A percentile compares a stretch with the other conserved stretches of the same genome.
Evolutionary conservation across 1,140 invertebrate species (phyloP).

Genomic region (Panagrolaimus sp.): DNA sequence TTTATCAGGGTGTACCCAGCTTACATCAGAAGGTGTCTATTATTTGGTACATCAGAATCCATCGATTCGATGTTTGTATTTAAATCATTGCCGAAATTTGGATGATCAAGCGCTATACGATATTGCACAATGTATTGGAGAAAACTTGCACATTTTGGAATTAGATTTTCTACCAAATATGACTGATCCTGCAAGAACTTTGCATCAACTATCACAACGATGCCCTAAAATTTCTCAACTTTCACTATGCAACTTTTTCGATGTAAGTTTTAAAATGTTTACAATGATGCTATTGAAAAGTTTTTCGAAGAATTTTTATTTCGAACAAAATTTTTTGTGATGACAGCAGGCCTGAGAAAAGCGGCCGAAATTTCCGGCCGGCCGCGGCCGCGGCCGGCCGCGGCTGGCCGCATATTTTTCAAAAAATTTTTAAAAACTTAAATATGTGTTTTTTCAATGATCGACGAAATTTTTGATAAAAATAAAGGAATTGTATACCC

Average conservation of each 20-base stretch:
- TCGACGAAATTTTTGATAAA: no score
- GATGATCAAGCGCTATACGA: constrained; percentile 56
- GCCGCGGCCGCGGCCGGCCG: no score
- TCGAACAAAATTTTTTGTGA: no score
- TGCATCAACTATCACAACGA: constrained; percentile 42
- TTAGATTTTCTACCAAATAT: constrained; percentile 51
- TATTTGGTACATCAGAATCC: constrained; percentile 49
- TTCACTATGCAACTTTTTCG: constrained; percentile 56
- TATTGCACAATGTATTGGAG: constrained; percentile 50
- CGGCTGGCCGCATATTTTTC: no score
- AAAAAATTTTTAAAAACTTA: no score
- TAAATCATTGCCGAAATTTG: constrained; percentile 48
- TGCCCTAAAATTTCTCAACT: constrained; percentile 55
- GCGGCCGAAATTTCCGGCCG: no score
- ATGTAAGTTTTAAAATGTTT: no score
- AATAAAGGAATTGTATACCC: no score
- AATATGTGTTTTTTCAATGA: no score
- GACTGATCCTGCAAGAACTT: constrained; percentile 42
- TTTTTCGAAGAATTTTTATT: no score
- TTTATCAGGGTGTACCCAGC: constrained; percentile 52
- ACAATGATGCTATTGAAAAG: no score
- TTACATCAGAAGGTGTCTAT: constrained; percentile 48
- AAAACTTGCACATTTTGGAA: constrained; percentile 46
- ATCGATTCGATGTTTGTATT: constrained; percentile 40
- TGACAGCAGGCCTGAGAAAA: no score